Conservation (phyloP, 2,113 vertebrate genomes). For the Silurus asotus region DNA sequence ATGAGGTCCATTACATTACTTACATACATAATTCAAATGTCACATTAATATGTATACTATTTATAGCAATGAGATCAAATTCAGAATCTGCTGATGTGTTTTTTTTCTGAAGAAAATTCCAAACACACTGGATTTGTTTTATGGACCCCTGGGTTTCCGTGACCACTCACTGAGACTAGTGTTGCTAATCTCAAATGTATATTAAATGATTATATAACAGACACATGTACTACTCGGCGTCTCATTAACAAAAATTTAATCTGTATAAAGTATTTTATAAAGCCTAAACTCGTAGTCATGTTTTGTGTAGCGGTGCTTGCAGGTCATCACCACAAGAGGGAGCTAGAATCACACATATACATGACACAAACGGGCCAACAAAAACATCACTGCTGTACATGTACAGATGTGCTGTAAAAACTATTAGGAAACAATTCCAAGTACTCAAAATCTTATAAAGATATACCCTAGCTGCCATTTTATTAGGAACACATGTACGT, state of each 20-base stretch:
- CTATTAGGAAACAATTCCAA: background rate
- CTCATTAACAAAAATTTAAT: background rate
- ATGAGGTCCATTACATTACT: background rate
- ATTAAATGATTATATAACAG: no score
- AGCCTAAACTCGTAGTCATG: no score
- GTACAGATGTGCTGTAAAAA: background rate
- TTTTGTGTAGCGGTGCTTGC: conserved; percentile 9
- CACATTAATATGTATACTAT: background rate
- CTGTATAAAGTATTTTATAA: background rate
- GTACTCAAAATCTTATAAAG: background rate
- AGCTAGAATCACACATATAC: conserved; percentile 8
- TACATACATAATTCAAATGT: no score
- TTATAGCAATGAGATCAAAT: background rate
- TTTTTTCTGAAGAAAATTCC: background rate
- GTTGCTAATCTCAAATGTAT: background rate
- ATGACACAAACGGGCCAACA: background rate
- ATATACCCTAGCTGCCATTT: background rate
- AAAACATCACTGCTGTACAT: background rate
- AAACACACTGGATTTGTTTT: background rate
- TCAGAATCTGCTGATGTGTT: background rate
- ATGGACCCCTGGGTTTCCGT: background rate
- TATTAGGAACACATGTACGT: background rate
- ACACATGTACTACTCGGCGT: background rate
- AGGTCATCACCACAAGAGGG: conserved; percentile 49
- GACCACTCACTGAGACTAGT: background rate